A percentile compares a stretch with the other conserved stretches of the same genome.
These are phyloP conservation scores for Dryobotodes eremita DNA, from an alignment of 2,888 invertebrate genomes.

Conservation along the genomic window DNA sequence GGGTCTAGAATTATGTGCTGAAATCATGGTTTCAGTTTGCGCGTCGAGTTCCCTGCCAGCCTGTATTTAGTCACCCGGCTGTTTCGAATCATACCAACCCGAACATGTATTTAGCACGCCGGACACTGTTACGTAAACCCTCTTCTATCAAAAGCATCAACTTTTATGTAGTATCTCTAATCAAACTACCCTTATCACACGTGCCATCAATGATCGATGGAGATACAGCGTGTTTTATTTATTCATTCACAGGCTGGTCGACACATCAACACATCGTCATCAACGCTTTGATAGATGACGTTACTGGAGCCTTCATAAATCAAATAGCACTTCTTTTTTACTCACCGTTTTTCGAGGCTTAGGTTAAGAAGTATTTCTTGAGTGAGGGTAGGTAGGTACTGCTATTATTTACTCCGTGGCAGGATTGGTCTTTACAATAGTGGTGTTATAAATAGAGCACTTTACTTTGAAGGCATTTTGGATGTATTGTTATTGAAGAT, in stretches of 20 bases:
- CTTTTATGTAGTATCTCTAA: conserved; percentile 16
- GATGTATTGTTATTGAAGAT: neutral
- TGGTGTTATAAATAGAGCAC: conserved; percentile 23
- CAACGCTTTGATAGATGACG: conserved; percentile 59
- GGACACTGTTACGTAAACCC: neutral
- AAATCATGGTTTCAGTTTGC: too few relatives aligned
- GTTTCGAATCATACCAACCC: too few relatives aligned
- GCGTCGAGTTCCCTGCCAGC: too few relatives aligned
- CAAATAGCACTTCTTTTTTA: conserved; percentile 41
- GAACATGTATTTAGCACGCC: neutral
- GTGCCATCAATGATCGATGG: conserved; percentile 50
- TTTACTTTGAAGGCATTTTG: conserved; percentile 13
- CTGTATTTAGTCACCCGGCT: neutral
- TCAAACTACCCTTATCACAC: conserved; percentile 34
- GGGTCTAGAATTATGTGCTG: too few relatives aligned
- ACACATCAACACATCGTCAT: conserved; percentile 61
- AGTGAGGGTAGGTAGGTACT: conserved; percentile 18
- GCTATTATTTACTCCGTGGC: conserved; percentile 32
- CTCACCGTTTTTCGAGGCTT: conserved; percentile 29
- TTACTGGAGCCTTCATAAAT: conserved; percentile 54
- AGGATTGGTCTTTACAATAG: conserved; percentile 17
- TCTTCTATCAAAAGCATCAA: neutral
- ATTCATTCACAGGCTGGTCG: conserved; percentile 20
- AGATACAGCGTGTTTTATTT: conserved; percentile 46
- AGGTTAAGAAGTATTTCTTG: conserved; percentile 6